Evolutionary conservation across 2,113 vertebrate genomes (phyloP).

Genomic region (Buteo buteo): DNA sequence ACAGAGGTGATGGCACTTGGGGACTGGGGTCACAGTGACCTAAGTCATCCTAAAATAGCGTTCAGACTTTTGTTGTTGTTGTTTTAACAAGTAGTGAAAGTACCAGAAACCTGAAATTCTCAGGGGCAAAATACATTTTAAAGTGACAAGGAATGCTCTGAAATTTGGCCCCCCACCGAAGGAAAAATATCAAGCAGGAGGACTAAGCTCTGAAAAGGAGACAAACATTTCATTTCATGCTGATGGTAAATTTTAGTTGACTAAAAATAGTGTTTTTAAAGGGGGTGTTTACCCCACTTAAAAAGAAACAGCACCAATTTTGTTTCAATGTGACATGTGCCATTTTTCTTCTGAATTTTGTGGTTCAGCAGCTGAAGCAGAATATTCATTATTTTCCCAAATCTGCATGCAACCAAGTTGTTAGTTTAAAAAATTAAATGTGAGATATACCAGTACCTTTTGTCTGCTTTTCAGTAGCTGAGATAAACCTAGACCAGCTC

Average conservation of each 20-base stretch:
- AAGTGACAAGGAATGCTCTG: not conserved
- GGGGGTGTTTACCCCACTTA: not conserved
- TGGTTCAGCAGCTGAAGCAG: slow-evolving; percentile 21
- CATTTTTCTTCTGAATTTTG: slow-evolving; percentile 5
- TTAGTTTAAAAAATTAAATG: not conserved
- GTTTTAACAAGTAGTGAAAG: not conserved
- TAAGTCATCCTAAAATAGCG: rapidly evolving
- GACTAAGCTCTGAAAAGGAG: not conserved
- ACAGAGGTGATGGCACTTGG: not conserved
- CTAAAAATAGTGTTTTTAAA: slow-evolving; percentile 33
- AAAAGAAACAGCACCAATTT: not conserved
- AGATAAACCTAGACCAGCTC: slow-evolving; percentile 45
- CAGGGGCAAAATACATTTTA: not conserved
- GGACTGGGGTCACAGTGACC: not conserved
- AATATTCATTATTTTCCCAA: slow-evolving; percentile 22
- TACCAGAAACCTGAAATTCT: not conserved
- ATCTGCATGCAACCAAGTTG: not conserved
- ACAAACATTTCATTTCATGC: not conserved
- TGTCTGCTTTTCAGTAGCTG: slow-evolving; percentile 30
- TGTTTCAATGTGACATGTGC: not conserved
- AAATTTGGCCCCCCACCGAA: not conserved
- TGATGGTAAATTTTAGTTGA: not conserved
- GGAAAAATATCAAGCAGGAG: not conserved
- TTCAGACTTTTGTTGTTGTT: not conserved
- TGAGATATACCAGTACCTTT: slow-evolving; percentile 11